Evolutionary conservation across 2,888 invertebrate species (phyloP), one percentile per base, ranked within the genome.

Genomic region (Andrena marginata): DNA sequence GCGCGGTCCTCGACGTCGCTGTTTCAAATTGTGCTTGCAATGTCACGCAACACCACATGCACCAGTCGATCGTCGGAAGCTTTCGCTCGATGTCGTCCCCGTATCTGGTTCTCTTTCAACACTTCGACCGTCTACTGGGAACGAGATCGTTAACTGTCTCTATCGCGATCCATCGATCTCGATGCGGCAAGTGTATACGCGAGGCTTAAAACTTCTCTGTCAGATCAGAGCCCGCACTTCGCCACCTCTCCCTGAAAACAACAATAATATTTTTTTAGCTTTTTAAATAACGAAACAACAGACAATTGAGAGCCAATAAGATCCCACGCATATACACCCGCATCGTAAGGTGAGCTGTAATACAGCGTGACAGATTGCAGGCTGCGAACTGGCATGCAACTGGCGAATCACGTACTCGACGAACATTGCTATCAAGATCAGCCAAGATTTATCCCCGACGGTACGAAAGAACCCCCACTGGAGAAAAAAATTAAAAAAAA

Each of bases 1-100:
- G 13, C 63, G 29, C 49, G 35, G 35, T 71, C 2, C 72, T 51
- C 68, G 85, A 87, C 77, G 80, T 77, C 80, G 69, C 69, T 74
- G 77, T 69, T 69, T 69, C 82, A 72, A 65, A 81, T 74, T 80
- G 78, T 73, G 74, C 75, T 85, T 81, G 84, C 87, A 88, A 89
- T 78, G 85, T 80, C 85, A 89, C 85, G 82, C 77, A 91, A 91
- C 90, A 90, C 84, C 80, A 84, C 92, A 92, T 92, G 92, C 93
- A 92, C 85, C 89, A 93, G 94, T 92, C 77, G 87, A 82, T 72
- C 59, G 68, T 51, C 31, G 31, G 35, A 67, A 68, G 54, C 51
- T 26, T 75, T n/a, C 63, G 20, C n/a, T 16, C 20, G 48, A 70
- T 59, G 56, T 59, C 75, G 60, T 80, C 68, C 2, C 71, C 26